Conservation (phyloP, 2,888 invertebrate genomes). For the Escarpia spicata region DNA sequence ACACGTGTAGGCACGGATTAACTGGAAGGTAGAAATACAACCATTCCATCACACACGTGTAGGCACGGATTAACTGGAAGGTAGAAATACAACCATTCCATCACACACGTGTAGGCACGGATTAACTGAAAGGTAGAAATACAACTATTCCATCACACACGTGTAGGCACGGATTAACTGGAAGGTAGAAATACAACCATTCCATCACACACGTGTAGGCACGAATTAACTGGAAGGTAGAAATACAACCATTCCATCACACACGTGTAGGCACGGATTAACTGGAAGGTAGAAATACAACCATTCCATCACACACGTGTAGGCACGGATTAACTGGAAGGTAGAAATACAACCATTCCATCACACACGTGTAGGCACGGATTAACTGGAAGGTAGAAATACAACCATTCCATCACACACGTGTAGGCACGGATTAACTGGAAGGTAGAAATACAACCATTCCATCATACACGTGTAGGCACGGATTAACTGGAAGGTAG, state of each 20-base stretch:
- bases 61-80: slow-evolving; percentile 34
- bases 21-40: too few species aligned
- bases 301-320: background rate
- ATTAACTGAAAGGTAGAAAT: slow-evolving; percentile 28
- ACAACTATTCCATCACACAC: background rate
- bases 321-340: too few species aligned
- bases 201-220: slow-evolving; percentile 38
- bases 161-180: too few species aligned
- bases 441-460: background rate
- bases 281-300: slow-evolving; percentile 23
- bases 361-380: slow-evolving; percentile 35
- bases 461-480: background rate
- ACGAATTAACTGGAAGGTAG: slow-evolving; percentile 31
- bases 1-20: too few species aligned
- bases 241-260: background rate
- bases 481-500: too few species aligned
- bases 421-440: slow-evolving; percentile 36
- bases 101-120: slow-evolving; percentile 30
- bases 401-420: background rate
- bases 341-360: slow-evolving; percentile 24
- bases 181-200: background rate
- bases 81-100: slow-evolving; percentile 13
- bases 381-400: slow-evolving; percentile 31
- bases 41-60: slow-evolving; percentile 35
- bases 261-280: slow-evolving; percentile 34